Conservation (phyloP, 2,113 vertebrate species). For the Micronisus gabar region DNA sequence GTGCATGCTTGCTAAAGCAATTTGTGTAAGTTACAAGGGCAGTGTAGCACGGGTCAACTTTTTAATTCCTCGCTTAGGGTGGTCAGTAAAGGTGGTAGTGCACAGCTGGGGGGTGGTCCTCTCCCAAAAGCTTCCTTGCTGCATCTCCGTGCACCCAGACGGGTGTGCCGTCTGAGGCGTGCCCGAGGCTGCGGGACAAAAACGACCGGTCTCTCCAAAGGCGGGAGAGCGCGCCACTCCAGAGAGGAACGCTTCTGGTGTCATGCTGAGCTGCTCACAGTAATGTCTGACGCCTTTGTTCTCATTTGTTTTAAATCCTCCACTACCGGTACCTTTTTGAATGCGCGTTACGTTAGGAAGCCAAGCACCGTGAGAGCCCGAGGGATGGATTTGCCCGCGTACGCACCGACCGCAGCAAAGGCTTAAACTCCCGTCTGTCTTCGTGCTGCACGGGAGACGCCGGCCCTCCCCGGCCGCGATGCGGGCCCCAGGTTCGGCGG, state of each 20-base stretch:
- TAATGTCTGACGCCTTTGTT: neutral
- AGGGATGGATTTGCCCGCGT: too few relatives aligned
- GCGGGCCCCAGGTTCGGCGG: too few relatives aligned
- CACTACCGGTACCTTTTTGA: fast-evolving
- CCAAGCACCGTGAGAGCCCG: too few relatives aligned
- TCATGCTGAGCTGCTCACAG: fast-evolving
- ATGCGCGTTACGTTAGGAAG: neutral
- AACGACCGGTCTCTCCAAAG: too few relatives aligned
- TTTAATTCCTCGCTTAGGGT: neutral
- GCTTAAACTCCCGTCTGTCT: fast-evolving
- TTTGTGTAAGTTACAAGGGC: neutral
- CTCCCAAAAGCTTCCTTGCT: neutral
- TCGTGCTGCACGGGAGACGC: too few relatives aligned
- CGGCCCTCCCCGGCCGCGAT: fast-evolving
- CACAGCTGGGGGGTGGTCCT: neutral
- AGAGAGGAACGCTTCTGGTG: fast-evolving
- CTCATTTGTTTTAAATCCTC: neutral
- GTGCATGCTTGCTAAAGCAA: neutral
- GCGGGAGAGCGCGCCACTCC: too few relatives aligned
- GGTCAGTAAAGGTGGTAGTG: neutral
- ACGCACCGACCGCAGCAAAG: fast-evolving
- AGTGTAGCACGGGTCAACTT: neutral
- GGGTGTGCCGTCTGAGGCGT: fast-evolving
- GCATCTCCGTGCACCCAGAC: fast-evolving
- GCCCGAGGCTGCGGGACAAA: neutral